Percentiles rank a stretch among this genome's conserved stretches.
phyloP scores from a whole-genome alignment of 2,888 invertebrate genomes.

The Disparrhopalites patrizii region DNA sequence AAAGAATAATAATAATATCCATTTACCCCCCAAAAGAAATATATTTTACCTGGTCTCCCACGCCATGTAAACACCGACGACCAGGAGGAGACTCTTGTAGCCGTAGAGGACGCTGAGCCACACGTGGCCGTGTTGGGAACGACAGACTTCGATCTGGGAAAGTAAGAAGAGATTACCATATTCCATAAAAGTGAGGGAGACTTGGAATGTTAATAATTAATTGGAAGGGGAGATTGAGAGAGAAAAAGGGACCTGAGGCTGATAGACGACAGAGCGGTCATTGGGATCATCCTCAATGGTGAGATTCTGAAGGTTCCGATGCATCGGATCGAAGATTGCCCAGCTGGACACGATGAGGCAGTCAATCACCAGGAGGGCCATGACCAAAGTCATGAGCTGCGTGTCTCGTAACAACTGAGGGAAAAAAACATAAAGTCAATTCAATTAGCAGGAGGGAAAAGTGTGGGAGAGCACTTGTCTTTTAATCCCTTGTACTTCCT shows the following conservation, averaged over 20 bases:
- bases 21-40: not conserved
- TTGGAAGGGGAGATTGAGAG: no score
- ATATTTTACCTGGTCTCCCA: constrained; percentile 74
- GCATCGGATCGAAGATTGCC: constrained; percentile 82
- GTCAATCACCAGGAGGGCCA: constrained; percentile 75
- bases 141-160: constrained; percentile 77
- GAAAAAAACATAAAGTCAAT: no score
- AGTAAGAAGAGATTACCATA: no score
- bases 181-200: no score
- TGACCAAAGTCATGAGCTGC: constrained; percentile 78
- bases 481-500: no score
- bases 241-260: constrained; percentile 75
- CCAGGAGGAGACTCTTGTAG: constrained; percentile 80
- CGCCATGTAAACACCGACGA: constrained; percentile 91
- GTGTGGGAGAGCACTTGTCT: no score
- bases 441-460: no score
- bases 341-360: constrained; percentile 77
- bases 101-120: constrained; percentile 88
- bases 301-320: constrained; percentile 74
- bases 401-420: constrained; percentile 82
- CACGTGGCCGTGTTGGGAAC: constrained; percentile 78
- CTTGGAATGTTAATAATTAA: no score
- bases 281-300: constrained; percentile 71
- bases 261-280: constrained; percentile 77
- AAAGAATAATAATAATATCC: not conserved